Evolutionary conservation across 2,888 invertebrate genomes (phyloP), one percentile per base, ranked within the genome.

Genomic region (Syrista parreyssii): DNA sequence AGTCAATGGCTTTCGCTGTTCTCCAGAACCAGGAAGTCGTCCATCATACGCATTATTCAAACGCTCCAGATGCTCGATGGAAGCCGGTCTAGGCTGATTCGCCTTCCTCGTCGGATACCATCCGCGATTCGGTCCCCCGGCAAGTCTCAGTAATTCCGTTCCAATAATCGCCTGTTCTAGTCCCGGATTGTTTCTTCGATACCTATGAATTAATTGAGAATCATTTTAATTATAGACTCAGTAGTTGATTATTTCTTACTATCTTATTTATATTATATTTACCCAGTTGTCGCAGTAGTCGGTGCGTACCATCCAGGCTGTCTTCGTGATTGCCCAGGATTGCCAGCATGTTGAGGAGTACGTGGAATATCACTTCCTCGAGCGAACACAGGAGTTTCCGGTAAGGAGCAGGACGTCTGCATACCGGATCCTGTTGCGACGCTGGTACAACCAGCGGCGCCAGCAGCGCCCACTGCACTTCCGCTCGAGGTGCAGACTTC

Each of bases 321-420:
- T 73, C 86, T 82, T 75, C 84, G 79, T 68, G 84, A 84, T 77
- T 89, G 90, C 91, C 91, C 89, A n/a, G 88, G 87, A 75, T 89
- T 89, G 31, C 93, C 92, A 68, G 95, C 91, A 76, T 94, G 93
- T 81, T 96, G 96, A 9, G 97, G 96, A 4, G 97, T 97, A 80
- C 97, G 93, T 0, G 97, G 96, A 83, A 97, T 95, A 91, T 97
- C 97, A 92, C 96, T 91, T 78, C 96, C 96, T 83, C 97, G 93
- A 4, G 96, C 96, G 91, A 97, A 97, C 81, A 97, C 96, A 0
- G 97, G 97, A 1, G 97, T 97, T 92, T 97, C 97, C n/a, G 97
- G 97, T 79, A 97, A 92, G 87, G 97, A 97, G 84, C 96, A 97
- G 0, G 97, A 97, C 4, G 97, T 97, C 91, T 97, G 97, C 91